Percentiles rank a stretch among this genome's conserved stretches.
phyloP scores from a whole-genome alignment of 2,113 vertebrate species.

The Zingel zingel region DNA sequence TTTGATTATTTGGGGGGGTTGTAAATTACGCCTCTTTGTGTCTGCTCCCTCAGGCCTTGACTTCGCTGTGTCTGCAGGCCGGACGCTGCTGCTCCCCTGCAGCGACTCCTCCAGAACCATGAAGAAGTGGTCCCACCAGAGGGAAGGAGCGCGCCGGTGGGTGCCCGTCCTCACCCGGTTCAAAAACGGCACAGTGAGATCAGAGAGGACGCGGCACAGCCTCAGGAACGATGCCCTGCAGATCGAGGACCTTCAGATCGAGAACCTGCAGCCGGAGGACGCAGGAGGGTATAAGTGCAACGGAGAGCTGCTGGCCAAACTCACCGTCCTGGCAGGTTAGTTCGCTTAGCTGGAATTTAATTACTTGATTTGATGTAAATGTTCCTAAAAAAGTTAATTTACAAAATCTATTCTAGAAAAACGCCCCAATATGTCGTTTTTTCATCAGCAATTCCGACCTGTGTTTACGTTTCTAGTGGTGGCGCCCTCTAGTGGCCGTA shows the following conservation, averaged over 20 bases:
- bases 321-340: conserved; percentile 67
- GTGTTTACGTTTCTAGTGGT: too few species aligned
- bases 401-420: background rate
- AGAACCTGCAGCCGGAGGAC: conserved; percentile 66
- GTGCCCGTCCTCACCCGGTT: conserved; percentile 63
- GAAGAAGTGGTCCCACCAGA: conserved; percentile 62
- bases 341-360: background rate
- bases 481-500: too few species aligned
- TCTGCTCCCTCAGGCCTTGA: conserved; percentile 43
- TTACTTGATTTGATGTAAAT: background rate
- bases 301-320: conserved; percentile 18
- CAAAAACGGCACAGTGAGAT: conserved; percentile 59
- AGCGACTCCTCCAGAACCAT: conserved; percentile 32
- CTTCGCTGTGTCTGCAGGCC: conserved; percentile 53
- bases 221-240: conserved; percentile 56
- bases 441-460: too few species aligned
- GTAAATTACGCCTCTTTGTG: background rate
- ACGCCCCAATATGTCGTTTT: background rate
- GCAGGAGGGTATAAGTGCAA: conserved; percentile 74
- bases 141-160: background rate
- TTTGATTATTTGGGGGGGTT: too few species aligned
- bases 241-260: conserved; percentile 66
- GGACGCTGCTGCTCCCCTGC: conserved; percentile 76
- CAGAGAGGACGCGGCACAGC: conserved; percentile 56
- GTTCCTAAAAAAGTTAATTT: background rate